Evolutionary conservation across 2,113 vertebrate species (phyloP).

Genomic region (Nettapus auritus): DNA sequence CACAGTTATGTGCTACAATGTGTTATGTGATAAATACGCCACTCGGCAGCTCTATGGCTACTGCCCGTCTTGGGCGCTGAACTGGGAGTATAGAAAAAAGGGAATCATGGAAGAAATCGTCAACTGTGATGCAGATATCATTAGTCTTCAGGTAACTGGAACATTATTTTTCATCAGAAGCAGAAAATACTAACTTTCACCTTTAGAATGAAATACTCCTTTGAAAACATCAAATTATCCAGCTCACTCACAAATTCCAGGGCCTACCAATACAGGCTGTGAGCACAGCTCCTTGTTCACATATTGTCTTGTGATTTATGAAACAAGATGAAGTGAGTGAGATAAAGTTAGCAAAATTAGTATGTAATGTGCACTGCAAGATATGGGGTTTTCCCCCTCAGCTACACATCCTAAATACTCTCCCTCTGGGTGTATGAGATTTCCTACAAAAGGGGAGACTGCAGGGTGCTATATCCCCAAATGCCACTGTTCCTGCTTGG

Average conservation of each 20-base stretch:
- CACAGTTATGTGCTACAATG: conserved; percentile 99
- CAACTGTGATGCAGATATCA: conserved; percentile 96
- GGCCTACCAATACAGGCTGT: neutral
- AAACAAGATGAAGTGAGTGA: neutral
- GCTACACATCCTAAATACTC: neutral
- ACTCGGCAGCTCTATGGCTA: conserved; percentile 98
- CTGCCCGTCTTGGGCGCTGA: conserved; percentile 98
- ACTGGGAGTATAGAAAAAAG: conserved; percentile 99
- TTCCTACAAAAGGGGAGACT: neutral
- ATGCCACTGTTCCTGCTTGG: neutral
- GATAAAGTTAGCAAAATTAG: neutral
- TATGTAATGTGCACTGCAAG: neutral
- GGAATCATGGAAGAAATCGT: conserved; percentile 99
- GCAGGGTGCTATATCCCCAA: neutral
- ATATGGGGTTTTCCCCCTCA: neutral
- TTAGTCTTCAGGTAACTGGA: conserved; percentile 89
- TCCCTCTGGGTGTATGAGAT: neutral
- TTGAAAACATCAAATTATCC: neutral
- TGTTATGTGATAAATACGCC: conserved; percentile 98
- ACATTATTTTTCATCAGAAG: neutral
- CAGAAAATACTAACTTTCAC: neutral
- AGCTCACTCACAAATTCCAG: neutral
- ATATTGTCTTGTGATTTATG: neutral
- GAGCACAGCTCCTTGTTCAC: neutral
- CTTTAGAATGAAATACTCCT: neutral